Evolutionary conservation across 1,140 invertebrate species (phyloP), one percentile per base, ranked within the genome.

Genomic region (Asbolus verrucosus): DNA sequence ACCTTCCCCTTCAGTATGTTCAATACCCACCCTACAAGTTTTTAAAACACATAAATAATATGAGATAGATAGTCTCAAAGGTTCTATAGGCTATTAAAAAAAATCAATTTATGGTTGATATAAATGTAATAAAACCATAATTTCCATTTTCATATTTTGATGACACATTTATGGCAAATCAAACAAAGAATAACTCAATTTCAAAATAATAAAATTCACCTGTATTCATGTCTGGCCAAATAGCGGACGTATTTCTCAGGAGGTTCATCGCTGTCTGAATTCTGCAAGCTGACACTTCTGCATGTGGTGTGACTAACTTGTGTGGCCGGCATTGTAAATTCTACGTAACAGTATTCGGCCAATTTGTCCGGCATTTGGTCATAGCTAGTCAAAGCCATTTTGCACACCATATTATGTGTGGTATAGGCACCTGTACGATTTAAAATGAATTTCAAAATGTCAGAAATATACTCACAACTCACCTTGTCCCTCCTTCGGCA

Each of bases 191-290:
- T n/a, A n/a, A 5, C 31, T 6, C 2, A 11, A n/a, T 36, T 36
- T 5, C 1, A 13, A 8, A 84, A 83, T n/a, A n/a, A n/a, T n/a
- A n/a, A n/a, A n/a, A n/a, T 86, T 85, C 81, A 93, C 92, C 88
- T 92, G 84, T 98, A 98, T 80, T 98, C 94, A 83, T 98, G 96
- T 72, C 96, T 89, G n/a, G 97, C 95, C 65, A 98, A 87, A 82
- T 99, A 98, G 71, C 95, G 87, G 3, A 99, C 97, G 84, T 98
- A 99, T 85, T 99, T 99, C 84, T 99, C 98, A 2, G 98, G 97
- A 6, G 97, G 96, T 77, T 96, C 92, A 70, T 94, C 94, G 50
- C 90, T 91, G 82, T 95, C 94, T 73, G 91, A 93, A 73, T 92
- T 92, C 76, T 92, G 89, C 67, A 98, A 90, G 71, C 95, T 95